A percentile compares a stretch with the other conserved stretches of the same genome.
Evolutionary conservation across 2,888 invertebrate genomes (phyloP).

Genomic region (Melitaea athalia): DNA sequence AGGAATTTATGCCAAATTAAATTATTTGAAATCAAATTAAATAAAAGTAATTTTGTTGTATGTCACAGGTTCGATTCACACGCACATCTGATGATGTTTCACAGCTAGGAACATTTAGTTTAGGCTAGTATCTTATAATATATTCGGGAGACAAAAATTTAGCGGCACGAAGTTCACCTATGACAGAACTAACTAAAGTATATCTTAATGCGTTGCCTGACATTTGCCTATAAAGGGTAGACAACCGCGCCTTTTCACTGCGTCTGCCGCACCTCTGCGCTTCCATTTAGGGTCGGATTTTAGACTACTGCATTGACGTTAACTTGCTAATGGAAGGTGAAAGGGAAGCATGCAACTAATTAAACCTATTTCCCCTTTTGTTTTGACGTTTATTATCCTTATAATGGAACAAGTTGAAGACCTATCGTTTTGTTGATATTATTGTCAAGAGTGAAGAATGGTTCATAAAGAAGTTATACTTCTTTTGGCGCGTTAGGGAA

Average conservation of each 20-base stretch:
- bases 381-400: neutral
- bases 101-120: no score
- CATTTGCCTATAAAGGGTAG: constrained; percentile 11
- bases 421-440: no score
- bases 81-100: no score
- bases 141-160: no score
- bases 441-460: no score
- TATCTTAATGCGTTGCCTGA: neutral
- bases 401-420: neutral
- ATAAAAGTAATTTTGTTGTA: neutral
- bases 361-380: neutral
- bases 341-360: neutral
- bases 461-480: no score
- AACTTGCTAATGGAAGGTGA: constrained; percentile 6
- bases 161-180: neutral
- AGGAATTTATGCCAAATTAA: no score
- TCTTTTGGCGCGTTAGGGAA: no score
- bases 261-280: constrained; percentile 27
- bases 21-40: no score
- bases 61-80: no score
- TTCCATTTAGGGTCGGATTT: constrained; percentile 17
- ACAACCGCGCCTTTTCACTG: constrained; percentile 21
- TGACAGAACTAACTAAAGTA: neutral
- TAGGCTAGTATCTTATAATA: no score
- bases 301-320: constrained; percentile 18